Evolutionary conservation across 2,113 vertebrate species (phyloP), one percentile per base, ranked within the genome.

Genomic region (Lipophrys pholis): DNA sequence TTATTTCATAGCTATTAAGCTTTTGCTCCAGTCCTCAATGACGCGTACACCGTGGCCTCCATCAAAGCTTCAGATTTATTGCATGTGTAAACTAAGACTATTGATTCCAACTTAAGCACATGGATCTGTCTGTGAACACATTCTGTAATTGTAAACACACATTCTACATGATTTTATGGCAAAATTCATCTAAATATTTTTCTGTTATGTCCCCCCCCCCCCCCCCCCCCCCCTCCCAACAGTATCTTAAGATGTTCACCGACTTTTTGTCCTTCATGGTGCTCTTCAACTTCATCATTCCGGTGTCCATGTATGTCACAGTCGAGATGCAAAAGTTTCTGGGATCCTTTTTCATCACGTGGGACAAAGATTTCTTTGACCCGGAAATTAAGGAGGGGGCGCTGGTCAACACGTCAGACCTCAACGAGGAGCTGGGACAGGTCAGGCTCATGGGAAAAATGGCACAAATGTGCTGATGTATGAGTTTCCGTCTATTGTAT

Each of bases 321-420:
- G 98, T 99, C 45, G 98, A 99, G 93, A 99, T 99, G 97, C 98
- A 99, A 76, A 99, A 99, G 89, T 99, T 99, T 91, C 84, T 99
- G 83, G 98, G 98, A 38, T 99, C 98, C 35, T 99, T 97, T 89
- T 99, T 99, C 90, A 99, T 99, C 86, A 84, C 95, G 0, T 99
- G 98, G 98, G 98, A 99, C 91, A 96, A 94, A 62, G 98, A 99
- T 71, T 97, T 99, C 93, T 98, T 92, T 3, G 97, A 99, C 40
- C 94, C 95, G 4, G 95, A 97, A 69, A 97, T 96, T 73, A 81
- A 96, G 35, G 98, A 99, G 88, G 97, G 97, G 35, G 97, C 98
- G 0, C 83, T 99, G 86, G 98, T 99, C 84, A 99, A 99, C 84
- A 99, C 98, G 11, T 99, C 98, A 0, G 98, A 99, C 89, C 96